A percentile compares a stretch with the other conserved stretches of the same genome.
phyloP scores from a whole-genome alignment of 2,797 vertebrate genomes.

The Poecilia wingei region DNA sequence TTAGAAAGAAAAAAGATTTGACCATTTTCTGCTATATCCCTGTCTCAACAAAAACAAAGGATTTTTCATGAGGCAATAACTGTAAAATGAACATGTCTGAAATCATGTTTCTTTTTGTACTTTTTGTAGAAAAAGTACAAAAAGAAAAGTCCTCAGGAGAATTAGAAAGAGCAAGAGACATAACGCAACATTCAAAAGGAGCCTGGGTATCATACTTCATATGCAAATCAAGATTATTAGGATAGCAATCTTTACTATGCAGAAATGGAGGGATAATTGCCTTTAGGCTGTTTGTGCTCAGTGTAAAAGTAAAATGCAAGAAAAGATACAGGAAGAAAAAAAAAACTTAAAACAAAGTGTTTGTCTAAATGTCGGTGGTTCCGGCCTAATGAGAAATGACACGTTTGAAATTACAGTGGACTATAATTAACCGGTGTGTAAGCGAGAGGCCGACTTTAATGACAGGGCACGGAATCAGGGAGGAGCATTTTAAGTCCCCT shows the following conservation, averaged over 20 bases:
- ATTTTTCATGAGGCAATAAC: not conserved
- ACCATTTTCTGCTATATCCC: not conserved
- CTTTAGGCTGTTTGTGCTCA: slow-evolving; percentile 41
- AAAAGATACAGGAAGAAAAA: slow-evolving; percentile 34
- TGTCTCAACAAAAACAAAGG: not conserved
- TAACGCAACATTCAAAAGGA: slow-evolving; percentile 34
- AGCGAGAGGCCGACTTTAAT: slow-evolving; percentile 67
- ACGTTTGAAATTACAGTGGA: slow-evolving; percentile 77
- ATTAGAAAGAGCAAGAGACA: not conserved
- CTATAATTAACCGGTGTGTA: slow-evolving; percentile 74
- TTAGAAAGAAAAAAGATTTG: not conserved
- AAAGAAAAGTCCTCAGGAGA: slow-evolving; percentile 10
- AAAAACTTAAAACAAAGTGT: slow-evolving; percentile 40
- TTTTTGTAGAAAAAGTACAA: not conserved
- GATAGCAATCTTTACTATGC: slow-evolving; percentile 45
- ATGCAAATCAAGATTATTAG: slow-evolving; percentile 55
- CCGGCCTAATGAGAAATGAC: slow-evolving; percentile 77
- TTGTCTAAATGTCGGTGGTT: slow-evolving; percentile 66
- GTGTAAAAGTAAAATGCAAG: slow-evolving; percentile 31
- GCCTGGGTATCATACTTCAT: slow-evolving; percentile 40
- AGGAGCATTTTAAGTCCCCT: slow-evolving; percentile 18
- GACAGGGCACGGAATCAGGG: slow-evolving; percentile 20
- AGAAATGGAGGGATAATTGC: slow-evolving; percentile 39
- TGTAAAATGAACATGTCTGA: not conserved
- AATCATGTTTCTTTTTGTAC: not conserved